A percentile compares a stretch with the other conserved stretches of the same genome.
phyloP scores from a whole-genome alignment of 1,140 invertebrate genomes.

The Venustaconcha ellipsiformis region DNA sequence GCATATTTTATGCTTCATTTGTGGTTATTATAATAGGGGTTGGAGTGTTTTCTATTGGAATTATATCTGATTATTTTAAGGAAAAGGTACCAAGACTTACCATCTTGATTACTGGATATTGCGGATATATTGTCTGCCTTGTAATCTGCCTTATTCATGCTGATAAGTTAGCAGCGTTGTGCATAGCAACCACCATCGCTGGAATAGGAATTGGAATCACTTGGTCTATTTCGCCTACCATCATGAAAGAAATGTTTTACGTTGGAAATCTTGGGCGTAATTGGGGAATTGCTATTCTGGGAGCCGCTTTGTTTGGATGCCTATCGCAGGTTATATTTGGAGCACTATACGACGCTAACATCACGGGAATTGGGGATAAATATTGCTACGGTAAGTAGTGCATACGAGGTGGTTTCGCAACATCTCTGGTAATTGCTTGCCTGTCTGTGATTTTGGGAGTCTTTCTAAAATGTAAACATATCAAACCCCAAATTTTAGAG shows the following conservation, averaged over 20 bases:
- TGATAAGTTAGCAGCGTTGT: conserved; percentile 17
- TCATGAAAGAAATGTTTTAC: conserved; percentile 46
- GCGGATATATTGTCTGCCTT: neutral
- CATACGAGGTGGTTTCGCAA: conserved; percentile 5
- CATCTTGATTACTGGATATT: conserved; percentile 8
- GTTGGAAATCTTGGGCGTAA: conserved; percentile 42
- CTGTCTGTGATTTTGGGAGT: conserved; percentile 6
- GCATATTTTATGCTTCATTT: too few relatives aligned
- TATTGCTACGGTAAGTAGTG: conserved; percentile 17
- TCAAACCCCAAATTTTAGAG: too few relatives aligned
- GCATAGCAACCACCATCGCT: conserved; percentile 30
- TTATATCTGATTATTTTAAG: conserved; percentile 36
- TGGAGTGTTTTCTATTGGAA: conserved; percentile 13
- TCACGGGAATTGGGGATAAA: conserved; percentile 5
- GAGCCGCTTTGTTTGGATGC: conserved; percentile 24
- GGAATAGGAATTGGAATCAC: conserved; percentile 38
- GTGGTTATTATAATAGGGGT: too few relatives aligned
- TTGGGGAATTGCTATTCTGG: conserved; percentile 42
- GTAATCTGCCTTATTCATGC: conserved; percentile 10
- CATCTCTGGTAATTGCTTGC: conserved; percentile 9
- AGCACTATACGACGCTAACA: conserved; percentile 31
- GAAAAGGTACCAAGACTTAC: conserved; percentile 22
- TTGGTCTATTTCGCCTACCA: conserved; percentile 38
- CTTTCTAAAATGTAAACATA: neutral
- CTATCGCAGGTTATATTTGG: conserved; percentile 37